Conservation (phyloP, 1,140 invertebrate genomes). For the Rhizoglyphus robini region DNA sequence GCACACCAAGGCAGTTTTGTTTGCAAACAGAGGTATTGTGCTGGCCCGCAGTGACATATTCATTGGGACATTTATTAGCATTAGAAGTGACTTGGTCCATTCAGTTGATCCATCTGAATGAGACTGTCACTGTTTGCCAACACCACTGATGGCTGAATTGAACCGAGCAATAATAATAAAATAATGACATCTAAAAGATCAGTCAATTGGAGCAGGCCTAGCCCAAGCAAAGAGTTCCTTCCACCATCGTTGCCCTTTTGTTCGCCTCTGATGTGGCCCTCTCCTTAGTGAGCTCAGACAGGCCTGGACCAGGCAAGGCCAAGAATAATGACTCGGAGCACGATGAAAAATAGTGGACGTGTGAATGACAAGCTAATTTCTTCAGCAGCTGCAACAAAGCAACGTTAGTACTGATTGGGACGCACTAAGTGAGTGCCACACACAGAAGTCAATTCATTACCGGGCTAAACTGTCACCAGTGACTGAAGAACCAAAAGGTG, state of each 20-base stretch:
- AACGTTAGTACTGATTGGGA: not conserved
- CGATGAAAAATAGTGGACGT: not conserved
- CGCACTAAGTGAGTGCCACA: not conserved
- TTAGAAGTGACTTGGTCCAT: constrained; percentile 8
- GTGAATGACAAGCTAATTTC: constrained; percentile 15
- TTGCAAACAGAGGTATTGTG: not conserved
- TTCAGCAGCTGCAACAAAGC: constrained; percentile 6
- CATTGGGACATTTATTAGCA: constrained; percentile 12
- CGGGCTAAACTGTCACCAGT: not conserved
- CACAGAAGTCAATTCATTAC: constrained; percentile 10
- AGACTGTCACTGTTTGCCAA: not conserved
- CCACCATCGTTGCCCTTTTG: not conserved
- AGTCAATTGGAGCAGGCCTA: not conserved
- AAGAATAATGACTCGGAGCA: too few relatives aligned
- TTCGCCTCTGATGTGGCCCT: too few relatives aligned
- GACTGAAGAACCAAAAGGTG: not conserved
- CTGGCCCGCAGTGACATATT: not conserved
- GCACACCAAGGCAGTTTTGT: not conserved
- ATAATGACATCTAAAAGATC: constrained; percentile 14
- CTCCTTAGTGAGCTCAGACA: too few relatives aligned
- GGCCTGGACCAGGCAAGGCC: too few relatives aligned
- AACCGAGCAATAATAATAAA: constrained; percentile 9
- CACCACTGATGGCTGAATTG: not conserved
- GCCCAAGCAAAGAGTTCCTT: not conserved
- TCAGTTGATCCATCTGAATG: not conserved